Evolutionary conservation across 2,797 vertebrate genomes (phyloP).

Genomic region (Cyprinella venusta): DNA sequence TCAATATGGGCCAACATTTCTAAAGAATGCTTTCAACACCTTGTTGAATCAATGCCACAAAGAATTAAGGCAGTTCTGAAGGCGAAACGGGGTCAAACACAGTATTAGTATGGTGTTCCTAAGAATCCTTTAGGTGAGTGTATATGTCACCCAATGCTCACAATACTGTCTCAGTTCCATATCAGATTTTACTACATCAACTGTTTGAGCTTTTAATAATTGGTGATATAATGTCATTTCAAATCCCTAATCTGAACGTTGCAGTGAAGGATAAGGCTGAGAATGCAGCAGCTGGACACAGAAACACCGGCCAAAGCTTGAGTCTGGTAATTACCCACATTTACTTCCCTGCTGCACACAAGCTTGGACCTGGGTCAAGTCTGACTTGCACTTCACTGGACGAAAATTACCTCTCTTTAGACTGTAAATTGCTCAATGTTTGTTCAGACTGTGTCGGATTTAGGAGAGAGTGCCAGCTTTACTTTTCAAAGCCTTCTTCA

Average conservation of each 20-base stretch:
- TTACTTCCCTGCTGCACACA: slow-evolving; percentile 62
- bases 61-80: too few species aligned
- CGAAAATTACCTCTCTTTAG: slow-evolving; percentile 65
- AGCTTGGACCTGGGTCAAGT: slow-evolving; percentile 50
- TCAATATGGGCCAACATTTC: too few species aligned
- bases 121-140: too few species aligned
- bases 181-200: background rate
- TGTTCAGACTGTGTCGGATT: background rate
- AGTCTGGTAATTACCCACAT: slow-evolving; percentile 66
- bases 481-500: background rate
- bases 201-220: background rate
- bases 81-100: too few species aligned
- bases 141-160: background rate
- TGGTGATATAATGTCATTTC: background rate
- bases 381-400: slow-evolving; percentile 67
- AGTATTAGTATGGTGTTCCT: too few species aligned
- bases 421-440: slow-evolving; percentile 52
- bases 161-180: background rate
- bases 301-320: slow-evolving; percentile 11
- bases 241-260: background rate
- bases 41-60: too few species aligned
- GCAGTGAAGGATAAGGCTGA: background rate
- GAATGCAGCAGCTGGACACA: slow-evolving; percentile 27
- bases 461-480: background rate
- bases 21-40: too few species aligned